Base-by-base conservation (phyloP, 2,888 invertebrate genomes). In the Prenolepis imparis region DNA sequence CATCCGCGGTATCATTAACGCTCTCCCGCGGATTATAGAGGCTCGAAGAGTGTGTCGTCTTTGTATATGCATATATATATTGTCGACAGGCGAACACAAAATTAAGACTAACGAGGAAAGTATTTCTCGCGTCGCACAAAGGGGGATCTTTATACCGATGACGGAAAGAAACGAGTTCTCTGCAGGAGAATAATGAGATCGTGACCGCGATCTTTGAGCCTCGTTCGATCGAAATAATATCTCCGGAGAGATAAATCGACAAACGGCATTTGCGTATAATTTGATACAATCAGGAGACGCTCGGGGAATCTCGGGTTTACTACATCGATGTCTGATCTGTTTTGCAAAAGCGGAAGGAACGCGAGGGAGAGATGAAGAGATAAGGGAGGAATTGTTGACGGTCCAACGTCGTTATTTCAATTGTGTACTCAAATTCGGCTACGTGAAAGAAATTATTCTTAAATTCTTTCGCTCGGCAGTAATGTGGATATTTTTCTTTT, bases 1-100 rank as follows among this genome's bases (percentile, higher is more conserved):
- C 91, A 88, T 91, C 87, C 82, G 52, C 86, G 87, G 87, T 91
- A 87, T 92, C 93, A 91, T 92, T 93, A 92, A 93, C 86, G 91
- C 78, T 72, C 87, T 80, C 77, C 85, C 84, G 44, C 86, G 86
- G 70, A 84, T 84, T 28, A 81, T 74, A 82, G 73, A 74, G 78
- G 72, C 78, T 74, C 72, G 55, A 72, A 83, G 77, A 48, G 74
- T 72, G 74, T 72, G 77, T 83, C 82, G 78, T 82, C 87, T 64
- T 18, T 66, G 21, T 52, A 52, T 48, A 63, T 36, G 52, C 24
- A 15, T 74, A 18, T 86, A 84, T 86, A 88, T 86, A 88, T 89
- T 84, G 72, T 75, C 24, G 28, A 28, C 3, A 83, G 63, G 72
- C 77, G 72, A 28, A 28, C 1, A 63, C 68, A 86, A 89, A 89